Evolutionary conservation across 2,888 invertebrate species (phyloP).

Genomic region (Timandra comae): DNA sequence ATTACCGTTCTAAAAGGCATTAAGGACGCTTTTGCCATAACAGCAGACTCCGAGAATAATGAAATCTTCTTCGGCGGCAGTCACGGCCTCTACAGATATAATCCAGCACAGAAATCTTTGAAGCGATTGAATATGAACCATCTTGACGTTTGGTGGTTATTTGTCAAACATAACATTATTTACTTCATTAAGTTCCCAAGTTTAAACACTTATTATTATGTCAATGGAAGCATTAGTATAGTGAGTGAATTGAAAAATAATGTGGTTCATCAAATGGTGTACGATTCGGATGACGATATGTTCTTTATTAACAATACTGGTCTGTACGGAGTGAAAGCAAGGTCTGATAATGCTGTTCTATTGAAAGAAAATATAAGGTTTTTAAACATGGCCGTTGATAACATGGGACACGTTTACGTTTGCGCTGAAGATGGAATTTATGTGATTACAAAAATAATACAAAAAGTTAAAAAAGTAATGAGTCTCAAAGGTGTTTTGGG

Average conservation of each 20-base stretch:
- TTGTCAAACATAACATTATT: slow-evolving; percentile 40
- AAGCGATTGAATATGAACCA: slow-evolving; percentile 39
- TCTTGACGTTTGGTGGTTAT: slow-evolving; percentile 62
- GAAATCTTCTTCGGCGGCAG: slow-evolving; percentile 61
- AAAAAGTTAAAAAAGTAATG: slow-evolving; percentile 45
- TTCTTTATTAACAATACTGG: slow-evolving; percentile 57
- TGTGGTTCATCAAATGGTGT: slow-evolving; percentile 51
- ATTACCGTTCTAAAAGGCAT: slow-evolving; percentile 52
- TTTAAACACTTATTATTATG: slow-evolving; percentile 44
- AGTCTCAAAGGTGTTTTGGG: slow-evolving; percentile 49
- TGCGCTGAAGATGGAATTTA: slow-evolving; percentile 59
- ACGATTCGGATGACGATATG: slow-evolving; percentile 44
- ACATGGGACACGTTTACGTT: slow-evolving; percentile 41
- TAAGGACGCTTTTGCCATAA: slow-evolving; percentile 58
- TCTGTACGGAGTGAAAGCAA: slow-evolving; percentile 41
- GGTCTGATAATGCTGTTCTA: slow-evolving; percentile 24
- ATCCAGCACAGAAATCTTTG: slow-evolving; percentile 29
- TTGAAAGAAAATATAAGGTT: slow-evolving; percentile 43
- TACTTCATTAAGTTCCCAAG: slow-evolving; percentile 59
- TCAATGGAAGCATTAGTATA: slow-evolving; percentile 33
- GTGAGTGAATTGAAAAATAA: slow-evolving; percentile 31
- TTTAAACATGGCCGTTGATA: slow-evolving; percentile 47
- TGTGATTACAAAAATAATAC: slow-evolving; percentile 40
- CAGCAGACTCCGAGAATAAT: slow-evolving; percentile 30
- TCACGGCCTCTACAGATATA: slow-evolving; percentile 56